A percentile compares a stretch with the other conserved stretches of the same genome.
Conservation (phyloP, 53 echinoderm and acorn worm genomes). For the Luidia sarsii region DNA sequence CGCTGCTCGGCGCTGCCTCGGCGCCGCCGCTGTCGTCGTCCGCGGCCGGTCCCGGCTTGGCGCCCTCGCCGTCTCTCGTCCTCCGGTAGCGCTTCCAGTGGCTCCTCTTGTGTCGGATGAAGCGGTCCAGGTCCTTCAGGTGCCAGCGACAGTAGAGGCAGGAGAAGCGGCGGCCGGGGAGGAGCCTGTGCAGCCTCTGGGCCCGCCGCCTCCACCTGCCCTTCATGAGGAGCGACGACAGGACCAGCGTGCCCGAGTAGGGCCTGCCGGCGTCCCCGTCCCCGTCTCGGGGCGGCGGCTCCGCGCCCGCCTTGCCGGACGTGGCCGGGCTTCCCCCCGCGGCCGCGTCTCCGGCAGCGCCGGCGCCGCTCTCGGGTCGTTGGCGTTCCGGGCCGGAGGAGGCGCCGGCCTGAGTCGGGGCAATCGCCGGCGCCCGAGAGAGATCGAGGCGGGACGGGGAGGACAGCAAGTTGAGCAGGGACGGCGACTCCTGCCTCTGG, state of each 20-base stretch:
- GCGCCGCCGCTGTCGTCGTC: neutral
- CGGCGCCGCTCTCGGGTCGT: neutral
- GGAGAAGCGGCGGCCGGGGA: slow-evolving; percentile 14
- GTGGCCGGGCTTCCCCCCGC: neutral
- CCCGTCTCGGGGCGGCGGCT: neutral
- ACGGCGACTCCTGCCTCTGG: too few species aligned
- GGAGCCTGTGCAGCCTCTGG: slow-evolving; percentile 8
- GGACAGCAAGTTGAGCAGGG: too few species aligned
- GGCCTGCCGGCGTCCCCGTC: neutral
- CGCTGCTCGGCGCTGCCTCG: neutral
- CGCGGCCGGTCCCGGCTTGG: neutral
- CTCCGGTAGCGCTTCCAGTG: slow-evolving; percentile 17
- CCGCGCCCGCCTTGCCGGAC: neutral
- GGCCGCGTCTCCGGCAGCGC: neutral
- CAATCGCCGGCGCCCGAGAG: too few species aligned
- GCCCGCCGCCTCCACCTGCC: neutral
- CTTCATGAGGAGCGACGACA: neutral
- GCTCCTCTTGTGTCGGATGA: slow-evolving; percentile 34
- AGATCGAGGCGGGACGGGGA: too few species aligned
- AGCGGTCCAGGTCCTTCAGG: slow-evolving; percentile 29
- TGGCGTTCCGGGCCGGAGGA: too few species aligned
- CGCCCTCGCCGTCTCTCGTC: neutral
- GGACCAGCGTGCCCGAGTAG: slow-evolving; percentile 22
- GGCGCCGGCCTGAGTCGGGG: too few species aligned
- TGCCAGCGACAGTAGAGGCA: slow-evolving; percentile 36